Evolutionary conservation across 2,888 invertebrate genomes (phyloP).

Genomic region (Escarpia spicata): DNA sequence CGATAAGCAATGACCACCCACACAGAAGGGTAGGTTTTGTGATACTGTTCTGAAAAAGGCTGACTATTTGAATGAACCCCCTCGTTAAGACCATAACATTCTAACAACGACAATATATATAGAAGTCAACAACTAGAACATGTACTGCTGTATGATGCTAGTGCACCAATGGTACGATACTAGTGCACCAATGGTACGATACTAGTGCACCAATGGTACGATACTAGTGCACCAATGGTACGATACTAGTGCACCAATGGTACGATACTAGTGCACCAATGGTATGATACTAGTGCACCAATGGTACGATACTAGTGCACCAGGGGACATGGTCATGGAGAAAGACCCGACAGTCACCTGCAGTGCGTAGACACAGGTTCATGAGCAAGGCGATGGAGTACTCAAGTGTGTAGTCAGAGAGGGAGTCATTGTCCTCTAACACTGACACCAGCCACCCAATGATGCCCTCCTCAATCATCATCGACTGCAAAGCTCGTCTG

Average conservation of each 20-base stretch:
- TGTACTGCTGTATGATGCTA: not conserved
- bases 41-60: too few relatives aligned
- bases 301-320: too few relatives aligned
- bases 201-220: not conserved
- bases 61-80: too few relatives aligned
- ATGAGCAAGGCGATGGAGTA: constrained; percentile 76
- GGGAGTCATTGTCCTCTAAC: constrained; percentile 67
- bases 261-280: too few relatives aligned
- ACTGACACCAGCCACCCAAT: constrained; percentile 73
- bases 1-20: too few relatives aligned
- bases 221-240: not conserved
- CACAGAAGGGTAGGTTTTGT: too few relatives aligned
- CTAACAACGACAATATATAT: too few relatives aligned
- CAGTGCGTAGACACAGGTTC: constrained; percentile 74
- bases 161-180: too few relatives aligned
- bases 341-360: constrained; percentile 60
- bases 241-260: not conserved
- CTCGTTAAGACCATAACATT: too few relatives aligned
- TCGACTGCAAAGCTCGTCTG: constrained; percentile 70
- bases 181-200: not conserved
- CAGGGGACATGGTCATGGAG: not conserved
- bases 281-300: not conserved
- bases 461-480: constrained; percentile 73
- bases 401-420: constrained; percentile 72
- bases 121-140: too few relatives aligned